Evolutionary conservation across 2,113 vertebrate species (phyloP).

Genomic region (Tapirus terrestris): DNA sequence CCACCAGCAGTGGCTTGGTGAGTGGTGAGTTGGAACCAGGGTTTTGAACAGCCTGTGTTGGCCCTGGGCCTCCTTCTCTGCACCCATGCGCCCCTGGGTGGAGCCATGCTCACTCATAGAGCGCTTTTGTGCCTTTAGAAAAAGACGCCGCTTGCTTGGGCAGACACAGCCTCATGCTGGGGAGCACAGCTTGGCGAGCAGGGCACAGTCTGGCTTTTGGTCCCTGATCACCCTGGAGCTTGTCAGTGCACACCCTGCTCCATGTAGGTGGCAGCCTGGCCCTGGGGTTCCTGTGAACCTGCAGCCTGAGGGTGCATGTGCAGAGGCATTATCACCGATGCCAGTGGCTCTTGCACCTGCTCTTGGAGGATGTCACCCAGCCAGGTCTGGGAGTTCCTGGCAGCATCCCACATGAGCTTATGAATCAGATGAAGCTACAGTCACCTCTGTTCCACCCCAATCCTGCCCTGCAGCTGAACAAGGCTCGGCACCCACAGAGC

Average conservation of each 20-base stretch:
- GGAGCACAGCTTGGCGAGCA: not conserved
- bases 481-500: not conserved
- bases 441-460: not conserved
- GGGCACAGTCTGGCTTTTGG: not conserved
- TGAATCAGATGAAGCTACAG: not conserved
- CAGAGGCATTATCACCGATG: not conserved
- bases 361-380: not conserved
- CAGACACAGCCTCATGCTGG: no score
- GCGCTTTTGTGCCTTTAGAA: not conserved
- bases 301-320: not conserved
- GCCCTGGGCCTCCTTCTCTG: not conserved
- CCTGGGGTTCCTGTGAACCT: not conserved
- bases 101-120: not conserved
- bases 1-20: not conserved
- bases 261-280: not conserved
- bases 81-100: not conserved
- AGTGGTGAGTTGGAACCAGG: not conserved
- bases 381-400: not conserved
- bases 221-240: not conserved
- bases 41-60: not conserved
- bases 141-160: not conserved
- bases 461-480: not conserved
- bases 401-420: not conserved
- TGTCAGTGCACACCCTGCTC: not conserved
- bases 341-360: not conserved